A percentile compares a stretch with the other conserved stretches of the same genome.
Conservation (phyloP, 2,797 vertebrate species). For the Brachyrhaphis roseni region DNA sequence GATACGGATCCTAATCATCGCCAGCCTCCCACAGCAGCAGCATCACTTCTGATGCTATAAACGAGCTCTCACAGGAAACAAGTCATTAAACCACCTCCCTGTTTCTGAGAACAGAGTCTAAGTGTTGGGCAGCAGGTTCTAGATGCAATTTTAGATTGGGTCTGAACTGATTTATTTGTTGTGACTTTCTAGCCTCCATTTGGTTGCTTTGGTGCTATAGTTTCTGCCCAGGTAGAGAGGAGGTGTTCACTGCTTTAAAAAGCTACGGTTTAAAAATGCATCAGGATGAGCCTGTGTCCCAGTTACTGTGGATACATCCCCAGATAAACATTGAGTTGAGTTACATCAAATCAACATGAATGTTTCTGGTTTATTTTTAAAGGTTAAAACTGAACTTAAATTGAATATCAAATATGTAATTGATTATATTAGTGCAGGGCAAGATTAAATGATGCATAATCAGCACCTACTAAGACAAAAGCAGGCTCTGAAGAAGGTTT, state of each 20-base stretch:
- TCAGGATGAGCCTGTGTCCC: not conserved
- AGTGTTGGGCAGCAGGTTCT: slow-evolving; percentile 15
- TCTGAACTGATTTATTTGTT: slow-evolving; percentile 22
- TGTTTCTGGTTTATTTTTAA: not conserved
- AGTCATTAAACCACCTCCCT: slow-evolving; percentile 66
- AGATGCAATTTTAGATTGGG: slow-evolving; percentile 16
- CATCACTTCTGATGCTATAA: slow-evolving; percentile 28
- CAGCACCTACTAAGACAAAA: not conserved
- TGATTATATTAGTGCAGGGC: not conserved
- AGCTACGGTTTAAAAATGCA: slow-evolving; percentile 16
- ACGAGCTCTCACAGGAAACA: slow-evolving; percentile 62
- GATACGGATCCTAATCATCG: slow-evolving; percentile 41
- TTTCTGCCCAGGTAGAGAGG: not conserved
- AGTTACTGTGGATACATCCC: slow-evolving; percentile 1
- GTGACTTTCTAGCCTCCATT: not conserved
- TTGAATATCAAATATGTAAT: not conserved
- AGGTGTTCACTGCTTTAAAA: not conserved
- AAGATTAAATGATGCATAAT: not conserved
- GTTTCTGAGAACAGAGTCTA: slow-evolving; percentile 41
- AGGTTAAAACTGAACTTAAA: not conserved
- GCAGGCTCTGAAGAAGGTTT: not conserved
- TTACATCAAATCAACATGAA: not conserved
- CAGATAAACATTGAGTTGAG: not conserved
- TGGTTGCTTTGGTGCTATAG: not conserved
- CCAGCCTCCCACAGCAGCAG: slow-evolving; percentile 34